Evolutionary conservation across 2,797 vertebrate genomes (phyloP), one percentile per base, ranked within the genome.

Genomic region (Channallabes apus): DNA sequence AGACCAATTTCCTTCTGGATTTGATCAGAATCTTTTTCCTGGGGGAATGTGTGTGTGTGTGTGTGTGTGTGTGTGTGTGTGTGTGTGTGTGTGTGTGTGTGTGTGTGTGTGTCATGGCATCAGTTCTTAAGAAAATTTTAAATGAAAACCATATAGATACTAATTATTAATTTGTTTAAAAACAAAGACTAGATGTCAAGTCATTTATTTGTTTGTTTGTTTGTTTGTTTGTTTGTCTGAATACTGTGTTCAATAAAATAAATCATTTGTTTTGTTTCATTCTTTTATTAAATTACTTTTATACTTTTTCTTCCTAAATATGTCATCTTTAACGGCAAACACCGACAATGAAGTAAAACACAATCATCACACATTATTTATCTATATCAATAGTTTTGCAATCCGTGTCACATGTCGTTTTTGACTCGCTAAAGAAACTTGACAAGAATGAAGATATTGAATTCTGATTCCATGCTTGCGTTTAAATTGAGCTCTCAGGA

Each of bases 401-500:
- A 76, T 29, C 18, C 8, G 8, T 20, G 27, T 46, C 72, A 54
- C 14, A 2, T 32, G 29, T 78, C 3, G 1, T 32, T 8, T 15
- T 41, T 38, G 58, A 24, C 32, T 56, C 24, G 56, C 7, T 77
- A 8, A 56, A 61, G 29, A 59, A 77, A 18, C 56, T 78, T 41
- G 76, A 64, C 77, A 41, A 72, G 78, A 67, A 41, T 82, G 32
- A 78, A 65, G 62, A 72, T 76, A 2, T 46, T 75, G 35, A 59
- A 62, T 59, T 82, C 76, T 38, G 11, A 61, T 38, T 38, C 46
- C 22, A 62, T 71, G 68, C 6, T 64, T 46, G 65, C 1, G 32
- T 84, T 81, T 61, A 41, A 20, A 65, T 41, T 15, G 8, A 82
- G 41, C 18, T 83, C 58, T 89, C 87, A 67, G 89, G 88, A 91